Evolutionary conservation across 2,113 vertebrate genomes (phyloP).

Genomic region (Octodon degus): DNA sequence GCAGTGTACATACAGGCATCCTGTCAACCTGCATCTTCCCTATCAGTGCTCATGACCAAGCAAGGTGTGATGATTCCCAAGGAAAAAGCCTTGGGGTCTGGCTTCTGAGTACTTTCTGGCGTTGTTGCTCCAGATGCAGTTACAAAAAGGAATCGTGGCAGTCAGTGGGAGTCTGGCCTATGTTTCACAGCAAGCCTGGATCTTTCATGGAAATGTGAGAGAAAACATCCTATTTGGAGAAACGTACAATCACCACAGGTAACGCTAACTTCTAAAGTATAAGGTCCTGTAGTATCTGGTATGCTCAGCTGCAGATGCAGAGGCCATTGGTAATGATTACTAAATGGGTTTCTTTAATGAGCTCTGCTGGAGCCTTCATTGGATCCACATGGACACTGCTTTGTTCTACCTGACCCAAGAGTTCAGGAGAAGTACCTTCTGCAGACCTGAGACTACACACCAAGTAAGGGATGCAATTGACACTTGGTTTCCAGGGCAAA

Average conservation of each 20-base stretch:
- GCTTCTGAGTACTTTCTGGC: neutral
- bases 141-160: constrained; percentile 84
- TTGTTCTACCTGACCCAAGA: neutral
- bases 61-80: fast-evolving
- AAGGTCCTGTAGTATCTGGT: no score
- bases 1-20: neutral
- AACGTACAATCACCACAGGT: constrained; percentile 87
- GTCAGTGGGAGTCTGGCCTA: constrained; percentile 89
- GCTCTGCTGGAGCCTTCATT: neutral
- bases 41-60: neutral
- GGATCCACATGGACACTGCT: neutral
- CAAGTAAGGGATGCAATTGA: neutral
- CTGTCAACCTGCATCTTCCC: neutral
- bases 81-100: no score
- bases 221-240: constrained; percentile 92
- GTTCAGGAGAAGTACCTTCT: neutral
- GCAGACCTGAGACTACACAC: neutral
- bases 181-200: constrained; percentile 93
- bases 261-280: neutral
- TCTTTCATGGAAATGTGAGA: constrained; percentile 90
- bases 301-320: neutral
- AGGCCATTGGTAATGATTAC: neutral
- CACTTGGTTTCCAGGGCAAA: neutral
- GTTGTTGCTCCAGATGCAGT: constrained; percentile 86
- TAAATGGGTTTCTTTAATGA: neutral